These are phyloP conservation scores for Engystomops pustulosus DNA, from an alignment of 2,113 vertebrate genomes.

Conservation along the genomic window DNA sequence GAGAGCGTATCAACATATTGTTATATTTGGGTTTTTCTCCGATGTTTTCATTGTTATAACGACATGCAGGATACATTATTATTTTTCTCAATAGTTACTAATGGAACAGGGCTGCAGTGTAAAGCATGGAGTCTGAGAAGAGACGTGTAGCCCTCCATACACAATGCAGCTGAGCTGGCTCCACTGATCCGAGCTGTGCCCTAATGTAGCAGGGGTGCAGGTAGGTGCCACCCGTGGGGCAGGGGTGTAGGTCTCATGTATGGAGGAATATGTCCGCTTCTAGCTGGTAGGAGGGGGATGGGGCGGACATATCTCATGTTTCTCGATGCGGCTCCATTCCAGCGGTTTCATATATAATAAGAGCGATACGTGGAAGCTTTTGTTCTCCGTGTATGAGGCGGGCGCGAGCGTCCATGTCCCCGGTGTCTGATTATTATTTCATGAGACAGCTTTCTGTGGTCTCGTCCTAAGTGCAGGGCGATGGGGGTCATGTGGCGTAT, in stretches of 20 bases:
- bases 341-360: neutral
- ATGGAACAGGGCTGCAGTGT: neutral
- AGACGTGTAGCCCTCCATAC: no score
- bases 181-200: no score
- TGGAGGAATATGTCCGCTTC: no score
- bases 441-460: neutral
- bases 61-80: no score
- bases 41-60: no score
- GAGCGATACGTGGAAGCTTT: neutral
- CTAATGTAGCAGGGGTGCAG: no score
- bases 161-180: neutral
- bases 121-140: neutral
- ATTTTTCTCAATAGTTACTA: no score
- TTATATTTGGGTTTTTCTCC: no score
- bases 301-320: neutral
- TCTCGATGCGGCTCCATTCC: neutral
- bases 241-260: no score
- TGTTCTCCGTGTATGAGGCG: neutral
- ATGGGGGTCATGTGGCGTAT: neutral
- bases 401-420: neutral
- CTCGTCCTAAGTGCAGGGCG: neutral
- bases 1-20: no score
- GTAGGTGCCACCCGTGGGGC: neutral
- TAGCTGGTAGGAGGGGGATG: no score
- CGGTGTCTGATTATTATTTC: neutral